Base-by-base conservation (phyloP, 2,113 vertebrate species). In the Chaetodon trifascialis region DNA sequence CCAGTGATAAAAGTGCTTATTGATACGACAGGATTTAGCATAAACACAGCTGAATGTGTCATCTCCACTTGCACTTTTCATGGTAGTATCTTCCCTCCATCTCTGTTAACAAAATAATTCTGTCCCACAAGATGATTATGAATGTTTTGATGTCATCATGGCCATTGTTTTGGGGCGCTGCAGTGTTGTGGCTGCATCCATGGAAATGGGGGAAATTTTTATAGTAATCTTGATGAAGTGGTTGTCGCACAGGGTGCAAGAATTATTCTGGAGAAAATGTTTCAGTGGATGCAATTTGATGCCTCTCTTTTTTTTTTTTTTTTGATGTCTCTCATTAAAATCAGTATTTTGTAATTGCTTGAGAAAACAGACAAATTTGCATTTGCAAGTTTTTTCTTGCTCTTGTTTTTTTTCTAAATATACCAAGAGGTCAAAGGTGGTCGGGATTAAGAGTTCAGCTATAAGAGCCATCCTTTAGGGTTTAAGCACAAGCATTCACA, bases 21-120 rank as follows among this genome's bases (percentile, higher is more conserved):
- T 76, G 72, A 86, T 69, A 76, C 4, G 12, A 68, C 25, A 46
- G 64, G 62, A 44, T 42, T 76, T 67, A 83, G 21, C 76, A 69
- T 85, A 85, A 89, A 89, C 77, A 93, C 83, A 90, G 87, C 73
- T 84, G 66, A 87, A 75, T 64, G 56, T 59, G 47, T 72, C 36
- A 65, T 83, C 62, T 60, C 40, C 63, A 36, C 66, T 58, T 56
- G 14, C 42, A 16, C 47, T 82, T 81, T 82, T 81, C 70, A 80
- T 79, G 59, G 51, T n/a, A 25, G 42, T 82, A 44, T 87, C 34
- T 23, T 16, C 58, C 7, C 56, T 68, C 47, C 51, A 76, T 85
- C 44, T 63, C 38, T 51, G 11, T 71, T 67, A 71, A 69, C 63
- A 77, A 88, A 86, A 91, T 4, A 58, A 79, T 88, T 81, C 69